Percentiles rank a stretch among this genome's conserved stretches.
phyloP scores from a whole-genome alignment of 1,140 invertebrate genomes.

The Heliothis virescens region DNA sequence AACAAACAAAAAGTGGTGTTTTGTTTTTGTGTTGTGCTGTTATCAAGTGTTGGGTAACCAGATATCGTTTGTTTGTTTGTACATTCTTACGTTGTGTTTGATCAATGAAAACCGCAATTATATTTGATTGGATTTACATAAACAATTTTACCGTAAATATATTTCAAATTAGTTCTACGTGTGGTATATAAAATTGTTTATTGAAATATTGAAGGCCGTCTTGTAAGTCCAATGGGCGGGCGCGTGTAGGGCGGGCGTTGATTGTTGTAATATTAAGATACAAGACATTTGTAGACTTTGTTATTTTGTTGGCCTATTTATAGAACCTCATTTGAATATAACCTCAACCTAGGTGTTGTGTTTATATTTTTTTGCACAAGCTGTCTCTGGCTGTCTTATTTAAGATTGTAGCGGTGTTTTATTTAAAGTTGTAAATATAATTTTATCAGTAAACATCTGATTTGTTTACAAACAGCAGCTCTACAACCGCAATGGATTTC shows the following conservation, averaged over 20 bases:
- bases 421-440: background rate
- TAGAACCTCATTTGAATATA: no score
- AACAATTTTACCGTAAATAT: background rate
- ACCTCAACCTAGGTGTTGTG: no score
- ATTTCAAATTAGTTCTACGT: no score
- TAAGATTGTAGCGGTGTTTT: no score
- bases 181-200: background rate
- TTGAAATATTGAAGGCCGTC: no score
- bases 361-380: no score
- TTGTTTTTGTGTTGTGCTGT: constrained; percentile 40
- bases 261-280: background rate
- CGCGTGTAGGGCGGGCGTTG: constrained; percentile 24
- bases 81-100: background rate
- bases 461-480: background rate
- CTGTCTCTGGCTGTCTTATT: no score
- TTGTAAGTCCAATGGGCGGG: background rate
- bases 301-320: no score
- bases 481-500: background rate
- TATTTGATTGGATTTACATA: constrained; percentile 9
- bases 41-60: constrained; percentile 16
- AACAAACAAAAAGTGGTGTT: constrained; percentile 34
- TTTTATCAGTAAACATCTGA: background rate
- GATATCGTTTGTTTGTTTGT: constrained; percentile 46
- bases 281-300: no score
- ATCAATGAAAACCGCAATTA: background rate